Evolutionary conservation across 1,140 invertebrate species (phyloP).

Genomic region (Zelostemma sp.): DNA sequence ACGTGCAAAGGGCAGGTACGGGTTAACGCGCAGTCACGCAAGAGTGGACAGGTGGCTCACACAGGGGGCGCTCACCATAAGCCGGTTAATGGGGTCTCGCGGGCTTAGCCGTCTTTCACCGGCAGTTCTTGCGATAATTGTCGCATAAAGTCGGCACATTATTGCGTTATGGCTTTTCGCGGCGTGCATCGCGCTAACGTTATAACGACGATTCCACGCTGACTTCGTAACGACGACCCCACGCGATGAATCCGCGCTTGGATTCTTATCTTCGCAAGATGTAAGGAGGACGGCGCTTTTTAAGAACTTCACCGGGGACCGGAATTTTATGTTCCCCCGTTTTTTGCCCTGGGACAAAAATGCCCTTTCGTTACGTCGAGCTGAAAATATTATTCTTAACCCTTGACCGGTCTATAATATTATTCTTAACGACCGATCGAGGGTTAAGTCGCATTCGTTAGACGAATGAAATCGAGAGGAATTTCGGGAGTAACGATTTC

Average conservation of each 20-base stretch:
- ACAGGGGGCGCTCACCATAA: conserved; percentile 58
- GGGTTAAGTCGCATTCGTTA: no score
- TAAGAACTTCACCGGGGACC: not conserved
- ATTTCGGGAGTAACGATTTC: no score
- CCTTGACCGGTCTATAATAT: no score
- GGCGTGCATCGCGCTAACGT: conserved; percentile 48
- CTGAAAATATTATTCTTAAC: no score
- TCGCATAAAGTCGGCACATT: conserved; percentile 67
- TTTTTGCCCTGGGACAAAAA: no score
- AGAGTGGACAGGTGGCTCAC: conserved; percentile 61
- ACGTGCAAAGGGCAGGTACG: not conserved
- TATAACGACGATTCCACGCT: conserved; percentile 54
- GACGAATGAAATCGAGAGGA: no score
- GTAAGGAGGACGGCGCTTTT: conserved; percentile 4
- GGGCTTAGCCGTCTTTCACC: conserved; percentile 54
- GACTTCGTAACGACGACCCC: conserved; percentile 51
- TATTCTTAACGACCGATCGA: no score
- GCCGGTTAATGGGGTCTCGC: conserved; percentile 56
- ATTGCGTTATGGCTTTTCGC: conserved; percentile 60
- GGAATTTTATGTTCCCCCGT: no score
- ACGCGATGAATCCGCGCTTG: conserved; percentile 46
- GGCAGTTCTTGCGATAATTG: conserved; percentile 62
- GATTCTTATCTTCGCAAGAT: conserved; percentile 1
- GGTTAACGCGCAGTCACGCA: conserved; percentile 14
- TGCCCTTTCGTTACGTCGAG: no score